Evolutionary conservation across 1,140 invertebrate species (phyloP).

Genomic region (Chlorops oryzae): DNA sequence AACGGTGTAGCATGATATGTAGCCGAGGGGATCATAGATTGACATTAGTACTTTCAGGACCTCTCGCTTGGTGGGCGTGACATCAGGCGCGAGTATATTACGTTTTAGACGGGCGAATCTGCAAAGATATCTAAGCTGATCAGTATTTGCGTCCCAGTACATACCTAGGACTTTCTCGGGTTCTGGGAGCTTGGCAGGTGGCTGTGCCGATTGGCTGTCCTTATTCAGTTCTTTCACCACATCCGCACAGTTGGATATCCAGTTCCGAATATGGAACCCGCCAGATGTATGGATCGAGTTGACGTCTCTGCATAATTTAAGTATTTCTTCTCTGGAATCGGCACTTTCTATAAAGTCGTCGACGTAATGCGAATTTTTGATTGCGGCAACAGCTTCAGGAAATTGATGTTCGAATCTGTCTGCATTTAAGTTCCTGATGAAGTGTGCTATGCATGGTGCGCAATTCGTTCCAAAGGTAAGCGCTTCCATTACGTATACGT

Average conservation of each 20-base stretch:
- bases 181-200: neutral
- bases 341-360: slow-evolving; percentile 10
- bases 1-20: slow-evolving; percentile 15
- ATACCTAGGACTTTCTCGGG: slow-evolving; percentile 6
- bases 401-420: neutral
- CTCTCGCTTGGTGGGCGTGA: neutral
- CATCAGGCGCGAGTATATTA: neutral
- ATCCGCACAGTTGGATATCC: slow-evolving; percentile 1
- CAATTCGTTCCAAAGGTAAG: slow-evolving; percentile 9
- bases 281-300: too few species aligned
- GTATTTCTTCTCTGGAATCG: neutral
- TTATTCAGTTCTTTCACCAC: neutral
- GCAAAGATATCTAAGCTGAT: slow-evolving; percentile 1
- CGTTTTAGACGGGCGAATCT: neutral
- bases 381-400: neutral
- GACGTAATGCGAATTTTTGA: neutral
- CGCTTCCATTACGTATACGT: neutral
- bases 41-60: slow-evolving; percentile 18
- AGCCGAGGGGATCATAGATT: slow-evolving; percentile 22
- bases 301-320: too few species aligned
- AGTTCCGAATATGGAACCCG: slow-evolving; percentile 2
- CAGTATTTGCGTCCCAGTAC: too few species aligned
- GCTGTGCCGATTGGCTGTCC: neutral
- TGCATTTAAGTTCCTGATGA: neutral
- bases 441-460: neutral